A percentile compares a stretch with the other conserved stretches of the same genome.
These are phyloP conservation scores for Ptychoptera contaminata DNA, from an alignment of 2,888 invertebrate species.

Conservation along the genomic window DNA sequence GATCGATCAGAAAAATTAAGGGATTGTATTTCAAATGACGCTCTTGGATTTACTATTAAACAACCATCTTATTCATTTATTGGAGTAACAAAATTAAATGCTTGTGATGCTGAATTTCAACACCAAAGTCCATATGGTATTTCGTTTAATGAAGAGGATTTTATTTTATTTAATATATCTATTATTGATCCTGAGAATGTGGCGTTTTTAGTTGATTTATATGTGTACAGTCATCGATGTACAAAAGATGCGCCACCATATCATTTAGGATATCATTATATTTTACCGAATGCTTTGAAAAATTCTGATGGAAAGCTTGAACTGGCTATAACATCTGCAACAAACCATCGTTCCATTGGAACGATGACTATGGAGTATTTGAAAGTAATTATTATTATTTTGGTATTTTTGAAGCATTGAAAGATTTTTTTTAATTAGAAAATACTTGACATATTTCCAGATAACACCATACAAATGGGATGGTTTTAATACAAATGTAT, in stretches of 20 bases:
- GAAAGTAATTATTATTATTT: conserved; percentile 14
- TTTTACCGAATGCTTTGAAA: conserved; percentile 70
- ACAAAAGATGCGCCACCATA: conserved; percentile 50
- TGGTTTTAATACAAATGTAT: conserved; percentile 59
- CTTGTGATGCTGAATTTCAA: conserved; percentile 46
- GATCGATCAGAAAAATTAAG: conserved; percentile 22
- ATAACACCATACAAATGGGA: conserved; percentile 21
- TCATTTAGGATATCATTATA: conserved; percentile 80
- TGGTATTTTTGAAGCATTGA: no score
- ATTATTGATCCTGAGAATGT: conserved; percentile 56
- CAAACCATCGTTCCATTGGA: conserved; percentile 76
- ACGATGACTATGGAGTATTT: conserved; percentile 50
- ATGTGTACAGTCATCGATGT: conserved; percentile 51
- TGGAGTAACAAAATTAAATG: conserved; percentile 51
- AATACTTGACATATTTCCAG: conserved; percentile 2
- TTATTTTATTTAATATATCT: conserved; percentile 64
- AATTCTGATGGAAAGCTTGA: conserved; percentile 61
- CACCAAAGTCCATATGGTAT: conserved; percentile 73
- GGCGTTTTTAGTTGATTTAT: conserved; percentile 75
- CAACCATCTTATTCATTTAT: conserved; percentile 34
- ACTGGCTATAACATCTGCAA: conserved; percentile 73
- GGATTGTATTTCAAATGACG: conserved; percentile 47
- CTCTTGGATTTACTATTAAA: conserved; percentile 38
- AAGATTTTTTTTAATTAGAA: no score
- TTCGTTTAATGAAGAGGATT: conserved; percentile 52